Percentiles rank a stretch among this genome's conserved stretches.
These are phyloP conservation scores for Goniozus legneri DNA, from an alignment of 1,140 invertebrate species.

Conservation along the genomic window DNA sequence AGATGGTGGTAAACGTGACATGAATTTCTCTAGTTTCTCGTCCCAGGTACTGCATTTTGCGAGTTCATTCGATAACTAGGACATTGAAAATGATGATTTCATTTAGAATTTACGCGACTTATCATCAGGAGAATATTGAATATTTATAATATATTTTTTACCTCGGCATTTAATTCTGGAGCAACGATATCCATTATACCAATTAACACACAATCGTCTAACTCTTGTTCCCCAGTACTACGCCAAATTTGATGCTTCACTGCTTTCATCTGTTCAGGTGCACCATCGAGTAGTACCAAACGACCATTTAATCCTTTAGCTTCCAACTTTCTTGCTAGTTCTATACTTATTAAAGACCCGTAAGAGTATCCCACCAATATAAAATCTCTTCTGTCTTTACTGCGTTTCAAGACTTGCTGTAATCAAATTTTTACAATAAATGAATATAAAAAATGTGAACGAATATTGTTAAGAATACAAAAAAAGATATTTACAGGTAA, in stretches of 20 bases:
- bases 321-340: slow-evolving; percentile 44
- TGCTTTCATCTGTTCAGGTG: slow-evolving; percentile 42
- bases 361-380: slow-evolving; percentile 48
- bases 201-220: slow-evolving; percentile 33
- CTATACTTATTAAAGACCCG: slow-evolving; percentile 46
- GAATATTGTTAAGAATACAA: slow-evolving; percentile 5
- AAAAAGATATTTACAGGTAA: slow-evolving; percentile 41
- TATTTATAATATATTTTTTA: slow-evolving; percentile 15
- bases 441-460: neutral
- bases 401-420: slow-evolving; percentile 35
- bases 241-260: slow-evolving; percentile 29
- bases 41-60: slow-evolving; percentile 41
- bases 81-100: too few species aligned
- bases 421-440: slow-evolving; percentile 3
- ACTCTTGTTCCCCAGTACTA: slow-evolving; percentile 22
- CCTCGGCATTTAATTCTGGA: slow-evolving; percentile 21
- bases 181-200: slow-evolving; percentile 27
- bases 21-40: slow-evolving; percentile 39
- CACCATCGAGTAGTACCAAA: slow-evolving; percentile 47
- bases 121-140: neutral
- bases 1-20: slow-evolving; percentile 15
- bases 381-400: slow-evolving; percentile 40
- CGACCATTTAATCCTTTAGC: slow-evolving; percentile 34
- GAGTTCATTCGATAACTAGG: slow-evolving; percentile 45
- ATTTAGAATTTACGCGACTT: slow-evolving; percentile 2